These are phyloP conservation scores for Lemur catta DNA, from an alignment of 2,797 vertebrate genomes.

Conservation along the genomic window DNA sequence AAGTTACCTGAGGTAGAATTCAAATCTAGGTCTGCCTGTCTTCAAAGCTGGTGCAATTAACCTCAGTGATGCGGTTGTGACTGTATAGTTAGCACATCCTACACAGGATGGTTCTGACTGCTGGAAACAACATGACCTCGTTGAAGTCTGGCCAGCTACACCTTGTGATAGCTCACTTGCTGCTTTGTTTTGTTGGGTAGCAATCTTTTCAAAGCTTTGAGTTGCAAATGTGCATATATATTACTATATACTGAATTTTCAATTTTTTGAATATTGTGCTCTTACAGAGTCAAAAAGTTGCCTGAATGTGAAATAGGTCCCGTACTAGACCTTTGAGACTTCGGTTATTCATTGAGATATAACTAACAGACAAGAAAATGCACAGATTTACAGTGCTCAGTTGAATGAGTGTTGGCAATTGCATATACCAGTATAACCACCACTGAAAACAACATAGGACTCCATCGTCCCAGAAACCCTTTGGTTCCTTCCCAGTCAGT, in stretches of 20 bases:
- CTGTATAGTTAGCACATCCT: not conserved
- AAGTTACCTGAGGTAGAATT: not conserved
- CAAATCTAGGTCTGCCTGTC: not conserved
- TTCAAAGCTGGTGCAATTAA: not conserved
- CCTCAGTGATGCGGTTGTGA: not conserved
- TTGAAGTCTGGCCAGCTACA: not conserved
- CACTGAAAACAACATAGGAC: not conserved
- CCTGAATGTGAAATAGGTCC: not conserved
- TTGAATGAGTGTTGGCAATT: not conserved
- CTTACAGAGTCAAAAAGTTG: not conserved
- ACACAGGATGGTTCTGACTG: not conserved
- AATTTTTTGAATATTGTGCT: not conserved
- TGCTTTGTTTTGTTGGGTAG: not conserved
- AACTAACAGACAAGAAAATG: not conserved
- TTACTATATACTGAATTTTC: not conserved
- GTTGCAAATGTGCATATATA: not conserved
- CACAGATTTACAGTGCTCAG: not conserved
- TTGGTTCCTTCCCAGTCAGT: not conserved
- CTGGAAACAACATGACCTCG: fast-evolving
- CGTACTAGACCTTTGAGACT: not conserved
- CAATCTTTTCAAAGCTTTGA: not conserved
- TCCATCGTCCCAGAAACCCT: not conserved
- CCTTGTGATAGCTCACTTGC: no score
- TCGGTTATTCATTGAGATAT: not conserved
- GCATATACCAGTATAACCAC: not conserved